These are phyloP conservation scores for Bufo bufo DNA, from an alignment of 2,113 vertebrate species.

Conservation along the genomic window DNA sequence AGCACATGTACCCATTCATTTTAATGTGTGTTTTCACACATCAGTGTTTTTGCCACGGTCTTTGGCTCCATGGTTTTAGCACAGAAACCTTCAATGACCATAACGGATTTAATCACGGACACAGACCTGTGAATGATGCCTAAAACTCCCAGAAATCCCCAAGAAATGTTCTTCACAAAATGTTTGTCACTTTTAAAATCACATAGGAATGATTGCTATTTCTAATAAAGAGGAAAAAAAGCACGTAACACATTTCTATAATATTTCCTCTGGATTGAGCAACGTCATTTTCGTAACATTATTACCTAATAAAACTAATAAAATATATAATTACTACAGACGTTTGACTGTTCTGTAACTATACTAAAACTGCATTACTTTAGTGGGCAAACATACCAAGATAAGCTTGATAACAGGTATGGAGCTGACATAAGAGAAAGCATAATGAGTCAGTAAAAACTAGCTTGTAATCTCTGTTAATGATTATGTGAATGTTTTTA, in stretches of 20 bases:
- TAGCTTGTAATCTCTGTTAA: not conserved
- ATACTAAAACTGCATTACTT: not conserved
- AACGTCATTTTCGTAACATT: not conserved
- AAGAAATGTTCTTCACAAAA: too few relatives aligned
- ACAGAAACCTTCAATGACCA: too few relatives aligned
- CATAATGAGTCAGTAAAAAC: not conserved
- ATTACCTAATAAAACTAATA: not conserved
- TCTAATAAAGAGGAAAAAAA: not conserved
- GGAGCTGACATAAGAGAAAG: not conserved
- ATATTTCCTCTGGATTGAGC: not conserved
- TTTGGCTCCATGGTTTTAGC: too few relatives aligned
- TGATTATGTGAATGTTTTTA: slow-evolving; percentile 9
- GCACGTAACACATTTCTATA: not conserved
- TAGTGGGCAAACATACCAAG: slow-evolving; percentile 1
- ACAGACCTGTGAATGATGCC: too few relatives aligned
- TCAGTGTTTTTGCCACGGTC: too few relatives aligned
- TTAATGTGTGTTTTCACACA: too few relatives aligned
- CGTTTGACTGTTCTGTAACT: not conserved
- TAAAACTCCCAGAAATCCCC: too few relatives aligned
- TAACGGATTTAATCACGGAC: too few relatives aligned
- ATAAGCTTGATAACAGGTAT: slow-evolving; percentile 24
- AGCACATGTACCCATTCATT: too few relatives aligned
- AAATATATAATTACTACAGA: not conserved
- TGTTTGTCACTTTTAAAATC: too few relatives aligned
- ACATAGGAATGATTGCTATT: not conserved